phyloP scores from a whole-genome alignment of 2,797 vertebrate genomes.

The Sandelia bainsii region DNA sequence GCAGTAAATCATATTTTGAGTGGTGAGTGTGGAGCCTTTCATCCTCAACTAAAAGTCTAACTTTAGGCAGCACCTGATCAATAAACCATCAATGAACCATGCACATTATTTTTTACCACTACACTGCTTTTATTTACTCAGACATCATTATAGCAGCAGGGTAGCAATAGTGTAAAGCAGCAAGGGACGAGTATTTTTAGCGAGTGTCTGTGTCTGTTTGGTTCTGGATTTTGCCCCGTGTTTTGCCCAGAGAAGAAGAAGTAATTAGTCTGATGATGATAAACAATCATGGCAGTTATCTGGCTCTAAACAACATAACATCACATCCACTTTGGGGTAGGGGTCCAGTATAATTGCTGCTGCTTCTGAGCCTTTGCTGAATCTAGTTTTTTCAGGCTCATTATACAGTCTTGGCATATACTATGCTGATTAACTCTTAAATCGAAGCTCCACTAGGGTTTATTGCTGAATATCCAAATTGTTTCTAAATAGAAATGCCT shows the following conservation, averaged over 20 bases:
- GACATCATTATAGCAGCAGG: constrained; percentile 17
- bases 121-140: constrained; percentile 27
- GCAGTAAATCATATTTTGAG: constrained; percentile 12
- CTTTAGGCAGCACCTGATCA: constrained; percentile 31
- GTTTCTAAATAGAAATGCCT: constrained; percentile 52
- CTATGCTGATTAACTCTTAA: constrained; percentile 70
- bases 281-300: constrained; percentile 75
- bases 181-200: constrained; percentile 53
- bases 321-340: constrained; percentile 65
- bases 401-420: constrained; percentile 63
- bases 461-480: constrained; percentile 69
- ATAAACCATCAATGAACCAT: constrained; percentile 32
- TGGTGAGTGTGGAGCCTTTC: not conserved
- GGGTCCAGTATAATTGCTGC: constrained; percentile 66
- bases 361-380: constrained; percentile 43
- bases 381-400: constrained; percentile 59
- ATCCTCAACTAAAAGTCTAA: constrained; percentile 2
- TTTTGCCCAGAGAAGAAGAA: constrained; percentile 56
- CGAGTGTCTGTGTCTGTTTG: constrained; percentile 36
- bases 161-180: constrained; percentile 22
- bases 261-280: constrained; percentile 77
- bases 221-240: constrained; percentile 31
- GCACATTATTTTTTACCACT: not conserved
- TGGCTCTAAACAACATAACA: constrained; percentile 70
- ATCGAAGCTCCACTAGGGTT: constrained; percentile 56